Conservation (phyloP, 2,797 vertebrate species). For the Acestrorhynchus altus region DNA sequence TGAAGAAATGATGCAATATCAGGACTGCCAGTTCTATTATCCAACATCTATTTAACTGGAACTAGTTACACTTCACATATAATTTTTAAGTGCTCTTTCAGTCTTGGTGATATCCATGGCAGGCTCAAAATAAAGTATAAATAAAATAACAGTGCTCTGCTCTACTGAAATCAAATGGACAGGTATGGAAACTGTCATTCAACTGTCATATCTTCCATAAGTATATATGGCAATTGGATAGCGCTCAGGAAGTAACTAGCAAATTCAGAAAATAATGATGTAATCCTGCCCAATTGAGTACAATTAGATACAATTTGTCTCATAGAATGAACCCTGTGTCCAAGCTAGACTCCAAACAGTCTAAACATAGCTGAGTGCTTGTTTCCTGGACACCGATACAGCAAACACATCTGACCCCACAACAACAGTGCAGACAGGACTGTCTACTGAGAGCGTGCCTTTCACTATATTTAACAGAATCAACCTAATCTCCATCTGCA, state of each 20-base stretch:
- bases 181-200: conserved; percentile 2
- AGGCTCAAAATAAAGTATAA: too few species aligned
- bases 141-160: not conserved
- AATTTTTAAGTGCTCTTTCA: too few species aligned
- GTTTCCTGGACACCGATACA: not conserved
- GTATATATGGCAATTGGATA: not conserved
- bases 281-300: not conserved
- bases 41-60: too few species aligned
- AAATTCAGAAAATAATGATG: not conserved
- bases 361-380: conserved; percentile 1
- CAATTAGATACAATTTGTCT: not conserved
- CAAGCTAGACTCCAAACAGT: conserved; percentile 1
- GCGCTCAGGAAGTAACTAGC: not conserved
- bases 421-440: conserved; percentile 26
- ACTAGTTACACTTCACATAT: too few species aligned
- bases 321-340: not conserved
- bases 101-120: too few species aligned
- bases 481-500: not conserved
- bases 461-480: not conserved
- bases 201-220: not conserved
- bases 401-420: conserved; percentile 5
- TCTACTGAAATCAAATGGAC: too few species aligned
- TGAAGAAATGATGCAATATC: too few species aligned
- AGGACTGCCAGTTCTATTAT: too few species aligned
- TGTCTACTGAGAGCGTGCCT: not conserved